phyloP scores from a whole-genome alignment of 53 echinoderm and acorn worm species.

The Paracentrotus lividus region DNA sequence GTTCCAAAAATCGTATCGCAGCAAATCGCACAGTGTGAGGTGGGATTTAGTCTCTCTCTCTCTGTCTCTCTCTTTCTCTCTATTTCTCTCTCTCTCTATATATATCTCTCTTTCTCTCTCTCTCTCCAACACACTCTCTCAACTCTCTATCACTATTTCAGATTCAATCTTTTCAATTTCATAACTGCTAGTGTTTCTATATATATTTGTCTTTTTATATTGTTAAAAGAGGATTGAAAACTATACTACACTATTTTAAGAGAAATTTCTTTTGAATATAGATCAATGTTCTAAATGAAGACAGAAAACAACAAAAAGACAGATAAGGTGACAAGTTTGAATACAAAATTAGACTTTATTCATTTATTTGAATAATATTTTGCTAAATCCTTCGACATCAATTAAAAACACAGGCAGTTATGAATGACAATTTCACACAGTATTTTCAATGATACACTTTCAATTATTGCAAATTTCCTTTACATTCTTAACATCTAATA shows the following conservation, averaged over 20 bases:
- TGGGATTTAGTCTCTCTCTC: not conserved
- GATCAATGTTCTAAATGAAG: not conserved
- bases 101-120: not conserved
- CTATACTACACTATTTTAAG: not conserved
- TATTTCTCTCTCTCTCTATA: not conserved
- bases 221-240: not conserved
- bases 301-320: not conserved
- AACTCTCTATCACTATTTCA: not conserved
- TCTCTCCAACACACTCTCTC: not conserved
- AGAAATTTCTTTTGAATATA: not conserved
- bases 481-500: not conserved
- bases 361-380: constrained; percentile 7
- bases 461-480: not conserved
- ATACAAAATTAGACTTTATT: constrained; percentile 15
- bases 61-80: not conserved
- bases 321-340: not conserved
- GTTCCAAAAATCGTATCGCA: too few species aligned
- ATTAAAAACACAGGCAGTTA: not conserved
- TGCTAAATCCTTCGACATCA: not conserved
- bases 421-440: not conserved
- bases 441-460: not conserved
- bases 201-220: not conserved
- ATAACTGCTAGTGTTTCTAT: constrained; percentile 11
- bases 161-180: not conserved
- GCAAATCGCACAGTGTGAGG: too few species aligned